These are phyloP conservation scores for Cloeon dipterum DNA, from an alignment of 2,888 invertebrate species.

Conservation along the genomic window DNA sequence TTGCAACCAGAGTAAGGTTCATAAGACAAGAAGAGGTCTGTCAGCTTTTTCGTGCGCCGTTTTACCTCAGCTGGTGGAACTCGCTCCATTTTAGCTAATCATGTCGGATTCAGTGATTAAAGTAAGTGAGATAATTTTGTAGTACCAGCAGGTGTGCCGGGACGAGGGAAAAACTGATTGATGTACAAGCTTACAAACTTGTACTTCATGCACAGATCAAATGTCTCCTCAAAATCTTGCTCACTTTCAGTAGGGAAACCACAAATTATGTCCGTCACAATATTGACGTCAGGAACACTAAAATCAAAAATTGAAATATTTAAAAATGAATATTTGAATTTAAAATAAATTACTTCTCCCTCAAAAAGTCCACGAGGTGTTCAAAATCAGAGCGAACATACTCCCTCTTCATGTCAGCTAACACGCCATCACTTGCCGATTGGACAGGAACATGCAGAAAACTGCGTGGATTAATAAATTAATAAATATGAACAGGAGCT, in stretches of 20 bases:
- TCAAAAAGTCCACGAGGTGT: constrained; percentile 63
- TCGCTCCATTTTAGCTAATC: constrained; percentile 57
- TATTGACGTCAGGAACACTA: constrained; percentile 72
- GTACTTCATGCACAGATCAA: constrained; percentile 61
- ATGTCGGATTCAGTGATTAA: no score
- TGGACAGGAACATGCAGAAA: constrained; percentile 97
- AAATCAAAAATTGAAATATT: neutral
- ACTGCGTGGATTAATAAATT: no score
- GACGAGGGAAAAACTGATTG: constrained; percentile 92
- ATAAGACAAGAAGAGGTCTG: constrained; percentile 72
- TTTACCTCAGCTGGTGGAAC: constrained; percentile 77
- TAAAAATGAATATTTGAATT: neutral
- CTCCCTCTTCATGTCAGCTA: constrained; percentile 90
- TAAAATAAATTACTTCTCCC: constrained; percentile 29
- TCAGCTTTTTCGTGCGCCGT: constrained; percentile 63
- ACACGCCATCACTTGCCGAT: constrained; percentile 84
- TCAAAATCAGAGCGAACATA: constrained; percentile 79
- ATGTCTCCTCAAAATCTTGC: constrained; percentile 67
- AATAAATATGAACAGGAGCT: no score
- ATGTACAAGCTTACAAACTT: constrained; percentile 88
- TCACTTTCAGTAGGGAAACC: constrained; percentile 95
- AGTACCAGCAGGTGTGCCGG: constrained; percentile 75
- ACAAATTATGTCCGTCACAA: constrained; percentile 95
- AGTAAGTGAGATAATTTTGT: neutral
- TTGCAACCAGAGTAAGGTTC: constrained; percentile 52